Percentiles rank a stretch among this genome's conserved stretches.
Conservation (phyloP, 2,888 invertebrate genomes). For the Brassicogethes aeneus region DNA sequence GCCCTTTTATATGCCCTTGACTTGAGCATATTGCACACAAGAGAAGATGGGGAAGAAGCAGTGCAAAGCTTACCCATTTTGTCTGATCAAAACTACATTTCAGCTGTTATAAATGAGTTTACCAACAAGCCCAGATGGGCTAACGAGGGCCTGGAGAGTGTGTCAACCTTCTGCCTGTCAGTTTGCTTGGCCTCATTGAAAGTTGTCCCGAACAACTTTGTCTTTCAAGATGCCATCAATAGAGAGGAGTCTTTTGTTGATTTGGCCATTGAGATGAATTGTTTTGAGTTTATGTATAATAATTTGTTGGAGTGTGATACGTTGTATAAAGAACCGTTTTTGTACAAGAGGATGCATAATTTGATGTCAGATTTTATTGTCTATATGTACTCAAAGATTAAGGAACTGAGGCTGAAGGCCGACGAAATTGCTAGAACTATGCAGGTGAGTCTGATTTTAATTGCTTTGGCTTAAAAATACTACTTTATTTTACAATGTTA, state of each 20-base stretch:
- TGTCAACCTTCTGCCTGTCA: slow-evolving; percentile 62
- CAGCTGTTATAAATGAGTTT: slow-evolving; percentile 45
- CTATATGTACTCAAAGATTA: slow-evolving; percentile 85
- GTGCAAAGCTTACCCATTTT: slow-evolving; percentile 59
- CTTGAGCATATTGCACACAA: slow-evolving; percentile 64
- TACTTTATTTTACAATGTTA: slow-evolving; percentile 46
- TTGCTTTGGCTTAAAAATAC: too few species aligned
- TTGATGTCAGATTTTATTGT: slow-evolving; percentile 88
- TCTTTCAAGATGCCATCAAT: slow-evolving; percentile 51
- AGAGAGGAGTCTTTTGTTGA: slow-evolving; percentile 77
- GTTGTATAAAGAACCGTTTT: slow-evolving; percentile 70
- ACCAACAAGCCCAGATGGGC: slow-evolving; percentile 44
- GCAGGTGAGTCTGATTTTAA: too few species aligned
- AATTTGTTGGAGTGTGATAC: slow-evolving; percentile 60
- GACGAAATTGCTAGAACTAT: slow-evolving; percentile 82
- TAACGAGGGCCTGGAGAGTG: slow-evolving; percentile 48
- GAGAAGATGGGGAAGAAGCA: slow-evolving; percentile 67
- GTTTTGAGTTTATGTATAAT: slow-evolving; percentile 71
- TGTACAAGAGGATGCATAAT: slow-evolving; percentile 72
- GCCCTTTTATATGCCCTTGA: slow-evolving; percentile 77
- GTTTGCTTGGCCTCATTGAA: slow-evolving; percentile 57
- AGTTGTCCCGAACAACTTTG: slow-evolving; percentile 48
- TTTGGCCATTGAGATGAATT: slow-evolving; percentile 65
- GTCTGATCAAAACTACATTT: slow-evolving; percentile 50
- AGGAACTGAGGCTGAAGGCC: slow-evolving; percentile 71